Percentiles rank a stretch among this genome's conserved stretches.
These are phyloP conservation scores for Galbula dea DNA, from an alignment of 2,113 vertebrate species.

Conservation along the genomic window DNA sequence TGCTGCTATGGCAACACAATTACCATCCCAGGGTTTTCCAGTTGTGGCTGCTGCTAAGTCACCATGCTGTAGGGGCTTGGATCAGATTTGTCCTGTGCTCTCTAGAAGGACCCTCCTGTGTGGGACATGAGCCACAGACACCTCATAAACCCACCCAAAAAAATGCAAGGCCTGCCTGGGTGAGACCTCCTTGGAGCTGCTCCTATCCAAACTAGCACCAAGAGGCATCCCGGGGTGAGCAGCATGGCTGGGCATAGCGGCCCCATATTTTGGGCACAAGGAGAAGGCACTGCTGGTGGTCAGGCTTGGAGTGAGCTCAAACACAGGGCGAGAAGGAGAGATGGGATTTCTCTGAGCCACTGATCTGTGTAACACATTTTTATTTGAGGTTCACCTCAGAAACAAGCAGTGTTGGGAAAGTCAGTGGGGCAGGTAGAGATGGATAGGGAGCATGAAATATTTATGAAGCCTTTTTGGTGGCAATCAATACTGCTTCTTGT, in stretches of 20 bases:
- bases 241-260: fast-evolving
- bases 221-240: background rate
- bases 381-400: conserved; percentile 28
- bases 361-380: background rate
- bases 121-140: background rate
- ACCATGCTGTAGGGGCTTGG: background rate
- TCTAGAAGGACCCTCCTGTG: background rate
- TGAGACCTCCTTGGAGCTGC: fast-evolving
- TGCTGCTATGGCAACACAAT: background rate
- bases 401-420: conserved; percentile 76
- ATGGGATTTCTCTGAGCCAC: background rate
- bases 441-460: conserved; percentile 83
- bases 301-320: fast-evolving
- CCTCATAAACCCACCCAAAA: fast-evolving
- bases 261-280: fast-evolving
- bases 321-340: fast-evolving
- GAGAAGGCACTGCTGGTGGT: background rate
- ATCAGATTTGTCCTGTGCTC: background rate
- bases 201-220: background rate
- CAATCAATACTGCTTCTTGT: conserved; percentile 81
- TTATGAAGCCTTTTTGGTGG: conserved; percentile 81
- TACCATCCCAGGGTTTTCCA: background rate
- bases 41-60: background rate
- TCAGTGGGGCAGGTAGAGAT: conserved; percentile 65
- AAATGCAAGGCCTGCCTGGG: background rate